A percentile compares a stretch with the other conserved stretches of the same genome.
Evolutionary conservation across 2,797 vertebrate species (phyloP).

Genomic region (Thunnus albacares): DNA sequence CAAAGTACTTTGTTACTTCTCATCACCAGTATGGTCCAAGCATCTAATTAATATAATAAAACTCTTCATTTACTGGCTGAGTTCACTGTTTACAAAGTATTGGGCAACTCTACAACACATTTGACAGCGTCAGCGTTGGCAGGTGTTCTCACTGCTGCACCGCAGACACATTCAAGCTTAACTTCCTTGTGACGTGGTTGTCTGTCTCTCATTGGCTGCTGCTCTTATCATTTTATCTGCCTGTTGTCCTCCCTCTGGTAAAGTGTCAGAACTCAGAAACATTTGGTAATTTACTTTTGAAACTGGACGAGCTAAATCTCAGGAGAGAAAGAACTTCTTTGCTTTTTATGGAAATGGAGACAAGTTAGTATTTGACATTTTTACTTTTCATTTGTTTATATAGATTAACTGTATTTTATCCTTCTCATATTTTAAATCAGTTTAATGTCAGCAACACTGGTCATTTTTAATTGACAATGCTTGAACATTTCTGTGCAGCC

Average conservation of each 20-base stretch:
- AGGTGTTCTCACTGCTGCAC: background rate
- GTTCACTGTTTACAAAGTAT: background rate
- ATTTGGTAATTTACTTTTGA: slow-evolving; percentile 19
- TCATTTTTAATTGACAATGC: background rate
- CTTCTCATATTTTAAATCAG: background rate
- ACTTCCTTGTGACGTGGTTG: slow-evolving; percentile 4
- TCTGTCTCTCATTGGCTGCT: slow-evolving; percentile 44
- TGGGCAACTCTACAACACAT: background rate
- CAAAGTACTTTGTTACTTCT: background rate
- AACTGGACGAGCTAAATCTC: background rate
- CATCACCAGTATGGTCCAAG: background rate
- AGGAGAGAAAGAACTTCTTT: background rate
- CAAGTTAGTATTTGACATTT: slow-evolving; percentile 66
- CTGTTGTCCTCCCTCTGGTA: slow-evolving; percentile 4
- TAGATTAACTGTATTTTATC: slow-evolving; percentile 16
- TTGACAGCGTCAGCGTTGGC: background rate
- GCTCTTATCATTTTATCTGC: background rate
- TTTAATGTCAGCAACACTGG: background rate
- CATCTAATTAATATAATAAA: background rate
- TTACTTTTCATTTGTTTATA: background rate
- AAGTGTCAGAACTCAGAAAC: slow-evolving; percentile 11
- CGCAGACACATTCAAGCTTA: slow-evolving; percentile 14
- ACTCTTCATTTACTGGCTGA: background rate
- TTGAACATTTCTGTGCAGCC: background rate
- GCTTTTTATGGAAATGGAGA: slow-evolving; percentile 26